These are phyloP conservation scores for Apotomis capreana DNA, from an alignment of 2,888 invertebrate genomes.

Conservation along the genomic window DNA sequence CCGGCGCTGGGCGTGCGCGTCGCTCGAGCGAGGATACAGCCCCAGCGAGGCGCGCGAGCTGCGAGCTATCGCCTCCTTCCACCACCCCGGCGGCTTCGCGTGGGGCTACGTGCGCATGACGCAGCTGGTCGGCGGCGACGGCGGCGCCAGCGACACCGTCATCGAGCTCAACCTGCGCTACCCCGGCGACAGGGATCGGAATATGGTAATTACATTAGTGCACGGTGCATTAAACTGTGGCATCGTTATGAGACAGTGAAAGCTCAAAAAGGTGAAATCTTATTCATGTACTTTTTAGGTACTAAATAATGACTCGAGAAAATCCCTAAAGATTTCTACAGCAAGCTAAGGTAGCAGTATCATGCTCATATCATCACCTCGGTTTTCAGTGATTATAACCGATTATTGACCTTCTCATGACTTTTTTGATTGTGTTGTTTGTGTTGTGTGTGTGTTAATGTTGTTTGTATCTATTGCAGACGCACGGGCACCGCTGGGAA, in stretches of 20 bases:
- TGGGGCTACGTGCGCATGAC: slow-evolving; percentile 94
- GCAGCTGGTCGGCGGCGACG: slow-evolving; percentile 93
- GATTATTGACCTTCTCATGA: too few relatives aligned
- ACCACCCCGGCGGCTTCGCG: slow-evolving; percentile 93
- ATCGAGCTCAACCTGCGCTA: slow-evolving; percentile 95
- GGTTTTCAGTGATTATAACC: too few relatives aligned
- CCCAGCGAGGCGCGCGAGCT: slow-evolving; percentile 94
- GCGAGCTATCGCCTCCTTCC: slow-evolving; percentile 94
- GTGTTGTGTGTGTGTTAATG: too few relatives aligned
- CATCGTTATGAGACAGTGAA: too few relatives aligned
- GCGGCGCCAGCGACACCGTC: slow-evolving; percentile 93
- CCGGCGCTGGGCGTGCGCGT: slow-evolving; percentile 92
- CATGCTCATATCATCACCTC: too few relatives aligned
- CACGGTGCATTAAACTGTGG: too few relatives aligned
- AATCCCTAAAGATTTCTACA: too few relatives aligned
- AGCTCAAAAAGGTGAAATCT: too few relatives aligned
- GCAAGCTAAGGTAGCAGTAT: too few relatives aligned
- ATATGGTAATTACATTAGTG: slow-evolving; percentile 80
- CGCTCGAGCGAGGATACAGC: slow-evolving; percentile 93
- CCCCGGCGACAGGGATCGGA: slow-evolving; percentile 92
- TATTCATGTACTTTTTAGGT: too few relatives aligned
- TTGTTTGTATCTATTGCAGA: slow-evolving; percentile 75
- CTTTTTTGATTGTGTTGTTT: too few relatives aligned
- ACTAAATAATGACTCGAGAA: too few relatives aligned
- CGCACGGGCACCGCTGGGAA: slow-evolving; percentile 93